Evolutionary conservation across 2,113 vertebrate species (phyloP).

Genomic region (Rattus norvegicus): GRCr8 NC_086021.1:166171001-166171500

Average conservation of each 20-base stretch:
- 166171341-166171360: background rate
- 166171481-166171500: background rate
- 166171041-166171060: background rate
- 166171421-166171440: background rate
- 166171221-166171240: too few species aligned
- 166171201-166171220: too few species aligned
- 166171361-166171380: background rate
- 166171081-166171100: background rate
- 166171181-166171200: background rate
- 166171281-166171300: background rate
- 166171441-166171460: background rate
- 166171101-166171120: background rate
- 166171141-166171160: background rate
- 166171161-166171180: background rate
- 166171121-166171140: background rate
- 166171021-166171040: background rate
- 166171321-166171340: background rate
- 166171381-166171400: background rate
- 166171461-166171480: background rate
- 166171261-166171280: background rate
- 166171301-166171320: background rate
- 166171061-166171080: background rate
- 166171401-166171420: background rate
- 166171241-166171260: background rate
- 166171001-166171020: background rate